These are phyloP conservation scores for Stenodema calcarata DNA, from an alignment of 2,888 invertebrate species.

Conservation along the genomic window DNA sequence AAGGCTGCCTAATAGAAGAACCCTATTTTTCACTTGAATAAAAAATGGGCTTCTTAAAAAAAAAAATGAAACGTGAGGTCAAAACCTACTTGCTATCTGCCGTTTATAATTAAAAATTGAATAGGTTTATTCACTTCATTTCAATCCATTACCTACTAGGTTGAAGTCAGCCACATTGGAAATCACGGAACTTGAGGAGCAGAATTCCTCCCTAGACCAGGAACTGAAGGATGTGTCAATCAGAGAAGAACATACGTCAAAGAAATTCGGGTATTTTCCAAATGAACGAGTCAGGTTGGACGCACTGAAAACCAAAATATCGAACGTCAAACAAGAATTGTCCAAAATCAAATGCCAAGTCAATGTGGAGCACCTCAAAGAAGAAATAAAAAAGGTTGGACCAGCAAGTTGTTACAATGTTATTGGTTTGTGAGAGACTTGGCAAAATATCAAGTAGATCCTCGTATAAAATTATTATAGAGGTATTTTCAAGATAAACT, in stretches of 20 bases:
- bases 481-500: too few relatives aligned
- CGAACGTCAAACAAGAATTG: background rate
- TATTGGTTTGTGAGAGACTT: too few relatives aligned
- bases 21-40: too few relatives aligned
- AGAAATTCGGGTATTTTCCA: background rate
- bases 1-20: too few relatives aligned
- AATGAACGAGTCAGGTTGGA: background rate
- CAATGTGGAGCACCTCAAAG: background rate
- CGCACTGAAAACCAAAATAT: background rate
- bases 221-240: background rate
- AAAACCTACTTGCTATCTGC: too few relatives aligned
- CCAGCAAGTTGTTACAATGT: too few relatives aligned
- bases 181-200: background rate
- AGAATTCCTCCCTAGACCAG: background rate
- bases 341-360: background rate
- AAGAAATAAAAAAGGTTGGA: background rate
- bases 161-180: background rate
- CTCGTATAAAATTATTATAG: too few relatives aligned
- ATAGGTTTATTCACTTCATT: too few relatives aligned
- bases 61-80: too few relatives aligned
- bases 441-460: too few relatives aligned
- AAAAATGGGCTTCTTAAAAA: too few relatives aligned
- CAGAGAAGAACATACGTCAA: background rate
- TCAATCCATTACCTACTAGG: background rate
- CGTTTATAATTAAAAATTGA: too few relatives aligned